Evolutionary conservation across 2,797 vertebrate species (phyloP).

Genomic region (Taenioides sp.): DNA sequence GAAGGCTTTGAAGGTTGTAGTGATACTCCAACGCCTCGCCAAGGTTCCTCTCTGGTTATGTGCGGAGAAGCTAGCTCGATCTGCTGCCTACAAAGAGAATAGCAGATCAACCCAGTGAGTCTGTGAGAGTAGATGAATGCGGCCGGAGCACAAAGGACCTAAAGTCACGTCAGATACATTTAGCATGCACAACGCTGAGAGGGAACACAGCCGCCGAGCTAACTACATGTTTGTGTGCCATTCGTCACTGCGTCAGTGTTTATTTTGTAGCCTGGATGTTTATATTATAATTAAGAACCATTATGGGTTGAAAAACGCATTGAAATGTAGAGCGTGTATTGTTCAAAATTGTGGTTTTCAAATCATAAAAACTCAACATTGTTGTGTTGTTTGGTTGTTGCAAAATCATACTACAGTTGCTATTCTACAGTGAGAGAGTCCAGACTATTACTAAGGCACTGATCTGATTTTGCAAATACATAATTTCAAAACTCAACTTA

Average conservation of each 20-base stretch:
- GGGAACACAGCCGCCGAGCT: constrained; percentile 20
- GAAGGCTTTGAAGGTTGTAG: constrained; percentile 74
- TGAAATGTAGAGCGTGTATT: background rate
- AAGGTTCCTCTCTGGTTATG: constrained; percentile 67
- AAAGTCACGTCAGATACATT: constrained; percentile 55
- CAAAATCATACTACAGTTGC: no score
- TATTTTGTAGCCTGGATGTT: constrained; percentile 24
- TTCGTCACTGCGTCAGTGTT: constrained; percentile 12
- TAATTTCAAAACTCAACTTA: no score
- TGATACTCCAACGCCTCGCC: constrained; percentile 69
- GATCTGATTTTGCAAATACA: no score
- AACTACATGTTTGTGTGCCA: constrained; percentile 15
- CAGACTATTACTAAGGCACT: no score
- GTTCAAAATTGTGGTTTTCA: background rate
- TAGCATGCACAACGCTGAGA: constrained; percentile 21
- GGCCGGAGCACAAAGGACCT: constrained; percentile 61
- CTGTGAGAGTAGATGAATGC: constrained; percentile 67
- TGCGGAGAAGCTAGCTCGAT: constrained; percentile 51
- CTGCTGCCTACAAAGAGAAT: constrained; percentile 77
- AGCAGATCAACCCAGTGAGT: constrained; percentile 63
- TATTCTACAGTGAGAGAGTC: no score
- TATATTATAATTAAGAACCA: constrained; percentile 14
- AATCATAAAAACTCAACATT: background rate
- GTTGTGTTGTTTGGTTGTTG: background rate
- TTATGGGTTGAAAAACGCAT: background rate